Percentiles rank a stretch among this genome's conserved stretches.
phyloP scores from a whole-genome alignment of 2,888 invertebrate genomes.

The Caenorhabditis becei region DNA sequence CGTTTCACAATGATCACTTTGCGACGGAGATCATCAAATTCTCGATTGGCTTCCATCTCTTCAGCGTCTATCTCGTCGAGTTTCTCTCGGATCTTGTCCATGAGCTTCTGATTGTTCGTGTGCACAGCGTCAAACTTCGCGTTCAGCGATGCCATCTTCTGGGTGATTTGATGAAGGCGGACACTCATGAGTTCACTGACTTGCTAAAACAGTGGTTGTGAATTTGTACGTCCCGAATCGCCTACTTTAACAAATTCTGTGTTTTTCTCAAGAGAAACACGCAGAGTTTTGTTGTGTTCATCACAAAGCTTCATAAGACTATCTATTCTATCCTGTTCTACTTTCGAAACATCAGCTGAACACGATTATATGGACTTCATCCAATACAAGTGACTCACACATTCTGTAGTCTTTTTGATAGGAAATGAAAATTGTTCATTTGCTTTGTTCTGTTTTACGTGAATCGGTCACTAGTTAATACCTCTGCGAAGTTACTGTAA shows the following conservation, averaged over 20 bases:
- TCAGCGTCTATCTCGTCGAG: conserved; percentile 40
- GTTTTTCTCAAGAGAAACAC: background rate
- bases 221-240: too few species aligned
- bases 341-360: conserved; percentile 18
- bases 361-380: background rate
- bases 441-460: background rate
- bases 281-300: conserved; percentile 23
- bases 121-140: conserved; percentile 26
- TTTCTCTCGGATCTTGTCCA: conserved; percentile 46
- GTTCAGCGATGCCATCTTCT: conserved; percentile 13
- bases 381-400: conserved; percentile 12
- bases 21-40: conserved; percentile 42
- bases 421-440: conserved; percentile 2
- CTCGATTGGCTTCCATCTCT: conserved; percentile 45
- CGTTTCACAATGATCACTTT: conserved; percentile 13
- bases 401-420: conserved; percentile 4
- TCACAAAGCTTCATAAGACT: conserved; percentile 37
- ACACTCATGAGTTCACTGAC: conserved; percentile 29
- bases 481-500: too few species aligned
- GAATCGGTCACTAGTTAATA: too few species aligned
- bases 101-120: conserved; percentile 33
- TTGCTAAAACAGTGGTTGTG: conserved; percentile 1
- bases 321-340: conserved; percentile 36
- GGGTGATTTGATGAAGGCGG: conserved; percentile 21
- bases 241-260: background rate